These are phyloP conservation scores for Rhea americana DNA, from an alignment of 2,113 vertebrate species.

Conservation along the genomic window DNA sequence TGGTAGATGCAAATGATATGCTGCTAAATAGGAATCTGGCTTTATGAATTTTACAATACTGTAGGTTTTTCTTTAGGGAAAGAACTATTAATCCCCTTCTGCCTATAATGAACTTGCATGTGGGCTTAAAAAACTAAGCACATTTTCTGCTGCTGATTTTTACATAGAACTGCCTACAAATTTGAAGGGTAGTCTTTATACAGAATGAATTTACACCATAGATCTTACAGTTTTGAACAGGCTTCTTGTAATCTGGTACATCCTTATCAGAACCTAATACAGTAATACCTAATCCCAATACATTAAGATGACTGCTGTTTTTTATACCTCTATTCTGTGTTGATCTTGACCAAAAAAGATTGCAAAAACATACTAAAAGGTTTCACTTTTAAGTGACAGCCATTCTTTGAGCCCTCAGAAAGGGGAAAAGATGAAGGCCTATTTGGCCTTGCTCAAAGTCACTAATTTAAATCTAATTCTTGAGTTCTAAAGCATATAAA, in stretches of 20 bases:
- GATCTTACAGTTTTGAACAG: neutral
- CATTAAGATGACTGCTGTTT: neutral
- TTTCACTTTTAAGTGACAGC: neutral
- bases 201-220: neutral
- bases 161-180: neutral
- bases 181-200: neutral
- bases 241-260: neutral
- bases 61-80: neutral
- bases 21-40: neutral
- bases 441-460: neutral
- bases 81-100: neutral
- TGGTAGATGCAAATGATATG: neutral
- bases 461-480: slow-evolving; percentile 27
- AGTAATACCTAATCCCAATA: neutral
- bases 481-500: neutral
- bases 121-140: neutral
- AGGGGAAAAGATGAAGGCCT: neutral
- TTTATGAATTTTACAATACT: neutral
- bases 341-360: neutral
- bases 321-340: slow-evolving; percentile 8
- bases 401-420: neutral
- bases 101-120: neutral
- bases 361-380: neutral
- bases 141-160: neutral
- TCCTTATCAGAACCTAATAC: neutral